Conservation (phyloP, 1,140 invertebrate species). For the Lasioglossum baleicum region DNA sequence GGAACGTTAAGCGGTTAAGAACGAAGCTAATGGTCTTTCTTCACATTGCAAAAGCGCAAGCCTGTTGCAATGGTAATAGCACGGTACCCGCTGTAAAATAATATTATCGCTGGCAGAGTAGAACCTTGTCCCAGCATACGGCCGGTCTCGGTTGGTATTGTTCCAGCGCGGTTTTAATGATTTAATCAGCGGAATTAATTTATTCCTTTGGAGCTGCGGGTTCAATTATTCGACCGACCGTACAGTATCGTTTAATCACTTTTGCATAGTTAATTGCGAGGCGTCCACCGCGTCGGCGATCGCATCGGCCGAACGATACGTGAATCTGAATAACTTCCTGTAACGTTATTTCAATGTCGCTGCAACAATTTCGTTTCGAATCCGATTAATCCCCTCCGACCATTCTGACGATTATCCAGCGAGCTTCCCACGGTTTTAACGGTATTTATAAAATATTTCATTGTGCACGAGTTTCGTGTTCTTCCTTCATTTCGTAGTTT, state of each 20-base stretch:
- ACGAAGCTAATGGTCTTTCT: too few species aligned
- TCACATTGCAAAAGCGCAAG: too few species aligned
- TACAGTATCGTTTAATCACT: conserved; percentile 13
- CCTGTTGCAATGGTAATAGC: too few species aligned
- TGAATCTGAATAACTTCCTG: background rate
- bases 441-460: too few species aligned
- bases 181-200: conserved; percentile 28
- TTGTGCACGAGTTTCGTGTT: too few species aligned
- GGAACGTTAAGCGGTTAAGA: too few species aligned
- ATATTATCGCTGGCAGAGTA: background rate
- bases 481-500: too few species aligned
- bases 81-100: background rate
- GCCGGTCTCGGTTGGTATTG: background rate
- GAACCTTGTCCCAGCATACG: background rate
- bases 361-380: background rate
- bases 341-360: background rate
- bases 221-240: background rate
- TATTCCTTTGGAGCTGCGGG: background rate
- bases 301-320: background rate
- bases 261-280: conserved; percentile 13
- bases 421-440: too few species aligned
- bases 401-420: too few species aligned
- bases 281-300: background rate
- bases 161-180: conserved; percentile 6
- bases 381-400: background rate